phyloP scores from a whole-genome alignment of 2,113 vertebrate genomes.

The Trematocara unimaculatum region DNA sequence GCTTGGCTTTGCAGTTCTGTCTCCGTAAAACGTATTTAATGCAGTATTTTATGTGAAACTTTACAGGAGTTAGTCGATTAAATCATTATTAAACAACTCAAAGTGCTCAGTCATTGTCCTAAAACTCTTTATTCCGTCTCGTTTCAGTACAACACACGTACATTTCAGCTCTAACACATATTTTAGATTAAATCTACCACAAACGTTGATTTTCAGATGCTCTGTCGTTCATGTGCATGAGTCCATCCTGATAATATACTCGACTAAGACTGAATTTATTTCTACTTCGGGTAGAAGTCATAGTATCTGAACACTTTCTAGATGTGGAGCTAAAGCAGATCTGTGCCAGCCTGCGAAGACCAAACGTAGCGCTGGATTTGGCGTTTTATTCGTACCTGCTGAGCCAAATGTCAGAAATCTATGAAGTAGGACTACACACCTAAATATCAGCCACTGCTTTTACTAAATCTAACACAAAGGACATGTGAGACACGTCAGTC shows the following conservation, averaged over 20 bases:
- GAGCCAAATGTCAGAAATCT: neutral
- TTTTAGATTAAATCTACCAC: neutral
- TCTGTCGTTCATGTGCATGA: neutral
- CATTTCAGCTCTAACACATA: neutral
- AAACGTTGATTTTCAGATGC: neutral
- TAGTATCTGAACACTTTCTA: neutral
- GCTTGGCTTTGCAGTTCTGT: neutral
- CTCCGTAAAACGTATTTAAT: neutral
- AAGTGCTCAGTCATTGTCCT: neutral
- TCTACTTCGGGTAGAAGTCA: neutral
- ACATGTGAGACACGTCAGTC: neutral
- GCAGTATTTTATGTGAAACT: neutral
- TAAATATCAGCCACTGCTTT: neutral
- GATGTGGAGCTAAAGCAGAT: neutral
- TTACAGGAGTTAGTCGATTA: neutral
- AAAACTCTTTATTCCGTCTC: constrained; percentile 25
- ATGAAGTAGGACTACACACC: neutral
- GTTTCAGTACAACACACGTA: constrained; percentile 3
- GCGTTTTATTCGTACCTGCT: neutral
- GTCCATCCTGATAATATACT: neutral
- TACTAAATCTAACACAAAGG: constrained; percentile 11
- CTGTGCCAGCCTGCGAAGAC: neutral
- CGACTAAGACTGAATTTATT: neutral
- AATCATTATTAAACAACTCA: constrained; percentile 14
- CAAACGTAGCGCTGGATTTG: neutral